Base-by-base conservation (phyloP, 2,888 invertebrate genomes). In the Mechanitis mazaeus region DNA sequence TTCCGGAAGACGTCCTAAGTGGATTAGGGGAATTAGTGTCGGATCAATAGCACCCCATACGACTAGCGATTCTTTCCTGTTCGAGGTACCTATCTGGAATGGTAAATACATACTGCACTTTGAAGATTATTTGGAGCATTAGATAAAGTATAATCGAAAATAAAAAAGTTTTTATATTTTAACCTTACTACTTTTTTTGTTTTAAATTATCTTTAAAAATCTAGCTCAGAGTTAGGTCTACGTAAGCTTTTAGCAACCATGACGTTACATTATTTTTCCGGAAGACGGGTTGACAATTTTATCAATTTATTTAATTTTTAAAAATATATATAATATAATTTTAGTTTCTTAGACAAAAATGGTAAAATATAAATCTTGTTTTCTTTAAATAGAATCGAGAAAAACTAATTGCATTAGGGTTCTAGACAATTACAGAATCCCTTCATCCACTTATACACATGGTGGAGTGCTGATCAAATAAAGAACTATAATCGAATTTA, bases 1-100 rank as follows among this genome's bases (percentile, higher is more conserved):
- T 77, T 76, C 67, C 73, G 71, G 77, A 78, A 82, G 78, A 78
- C 78, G 76, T 71, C 68, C 75, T 85, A 85, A 86, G 83, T 85
- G 85, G 85, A 85, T 86, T 84, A 84, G 72, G 75, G 72, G 84
- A 73, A 83, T 85, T 84, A 84, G 75, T 77, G 80, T 72, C 77
- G 78, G 83, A 83, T 85, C 84, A 83, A 85, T 84, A 80, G 77
- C 75, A 77, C 68, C 68, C 65, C 68, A 66, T 61, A 63, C 63
- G 62, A 64, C 67, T 69, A 72, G 76, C 72, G 72, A 72, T 70
- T 73, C 71, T 72, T 71, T 70, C 68, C 60, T 62, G 68, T 67
- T 66, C 67, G 55, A 63, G 61, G 59, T 56, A 57, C 59, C 50
- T 59, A 64, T 61, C 54, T 45, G 46, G 59, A 7, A 47, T 50